phyloP scores from a whole-genome alignment of 2,888 invertebrate genomes.

The Periphyllus acericola region DNA sequence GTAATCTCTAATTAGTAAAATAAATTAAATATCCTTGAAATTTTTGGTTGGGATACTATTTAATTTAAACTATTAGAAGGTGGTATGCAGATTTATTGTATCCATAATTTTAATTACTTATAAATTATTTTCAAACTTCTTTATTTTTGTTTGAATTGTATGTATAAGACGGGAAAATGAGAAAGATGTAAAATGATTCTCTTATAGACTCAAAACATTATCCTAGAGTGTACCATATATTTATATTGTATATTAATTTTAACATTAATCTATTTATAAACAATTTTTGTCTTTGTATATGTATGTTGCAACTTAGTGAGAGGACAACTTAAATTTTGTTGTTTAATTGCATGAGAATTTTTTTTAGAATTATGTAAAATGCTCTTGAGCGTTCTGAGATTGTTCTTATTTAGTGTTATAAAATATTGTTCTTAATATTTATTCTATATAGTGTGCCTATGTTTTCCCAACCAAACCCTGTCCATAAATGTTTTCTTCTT shows the following conservation, averaged over 20 bases:
- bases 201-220: constrained; percentile 48
- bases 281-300: constrained; percentile 35
- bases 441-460: constrained; percentile 47
- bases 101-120: constrained; percentile 34
- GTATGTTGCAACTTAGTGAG: constrained; percentile 49
- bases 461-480: constrained; percentile 40
- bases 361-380: constrained; percentile 51
- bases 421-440: constrained; percentile 56
- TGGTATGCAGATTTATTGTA: constrained; percentile 16
- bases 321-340: constrained; percentile 48
- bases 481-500: constrained; percentile 58
- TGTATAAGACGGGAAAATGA: constrained; percentile 5
- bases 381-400: constrained; percentile 9
- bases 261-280: constrained; percentile 56
- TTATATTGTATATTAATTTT: constrained; percentile 53
- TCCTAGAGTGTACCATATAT: constrained; percentile 56
- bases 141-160: constrained; percentile 46
- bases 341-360: constrained; percentile 45
- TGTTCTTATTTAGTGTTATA: constrained; percentile 56
- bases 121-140: constrained; percentile 28
- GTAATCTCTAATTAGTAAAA: constrained; percentile 45
- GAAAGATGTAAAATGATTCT: constrained; percentile 41
- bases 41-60: constrained; percentile 36
- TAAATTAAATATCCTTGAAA: constrained; percentile 10
- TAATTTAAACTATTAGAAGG: constrained; percentile 31